A percentile compares a stretch with the other conserved stretches of the same genome.
Conservation (phyloP, 2,797 vertebrate genomes). For the Oreochromis grahami region DNA sequence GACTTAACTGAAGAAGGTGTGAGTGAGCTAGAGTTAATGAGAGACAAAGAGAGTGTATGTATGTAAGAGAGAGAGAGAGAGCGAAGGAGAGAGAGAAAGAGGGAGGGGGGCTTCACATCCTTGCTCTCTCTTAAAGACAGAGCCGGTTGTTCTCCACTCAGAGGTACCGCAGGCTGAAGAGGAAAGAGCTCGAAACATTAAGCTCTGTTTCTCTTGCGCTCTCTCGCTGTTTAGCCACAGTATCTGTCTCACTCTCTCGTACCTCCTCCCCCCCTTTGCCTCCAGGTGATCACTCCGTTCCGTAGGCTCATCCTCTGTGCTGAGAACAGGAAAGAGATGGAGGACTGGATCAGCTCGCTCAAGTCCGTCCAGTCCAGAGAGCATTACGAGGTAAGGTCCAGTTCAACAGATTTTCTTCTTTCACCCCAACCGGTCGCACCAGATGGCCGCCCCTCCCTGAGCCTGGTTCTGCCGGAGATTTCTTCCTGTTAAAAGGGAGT, state of each 20-base stretch:
- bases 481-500: too few relatives aligned
- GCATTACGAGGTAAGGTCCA: conserved; percentile 90
- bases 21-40: conserved; percentile 49
- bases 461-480: too few relatives aligned
- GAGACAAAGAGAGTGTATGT: conserved; percentile 11
- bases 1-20: conserved; percentile 50
- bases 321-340: conserved; percentile 93
- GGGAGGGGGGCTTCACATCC: conserved; percentile 43
- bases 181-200: conserved; percentile 28
- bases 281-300: conserved; percentile 92
- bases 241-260: background rate
- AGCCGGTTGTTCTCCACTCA: conserved; percentile 44
- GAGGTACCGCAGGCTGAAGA: conserved; percentile 43
- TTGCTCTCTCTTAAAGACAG: conserved; percentile 59
- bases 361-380: conserved; percentile 96
- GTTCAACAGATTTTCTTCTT: background rate
- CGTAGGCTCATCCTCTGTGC: conserved; percentile 90
- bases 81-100: background rate
- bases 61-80: background rate
- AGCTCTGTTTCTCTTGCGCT: background rate
- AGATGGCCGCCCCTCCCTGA: too few relatives aligned
- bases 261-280: background rate
- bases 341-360: conserved; percentile 93
- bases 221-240: background rate
- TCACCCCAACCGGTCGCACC: too few relatives aligned